phyloP scores from a whole-genome alignment of 1,140 invertebrate species.

The Pararge aegeria region DNA sequence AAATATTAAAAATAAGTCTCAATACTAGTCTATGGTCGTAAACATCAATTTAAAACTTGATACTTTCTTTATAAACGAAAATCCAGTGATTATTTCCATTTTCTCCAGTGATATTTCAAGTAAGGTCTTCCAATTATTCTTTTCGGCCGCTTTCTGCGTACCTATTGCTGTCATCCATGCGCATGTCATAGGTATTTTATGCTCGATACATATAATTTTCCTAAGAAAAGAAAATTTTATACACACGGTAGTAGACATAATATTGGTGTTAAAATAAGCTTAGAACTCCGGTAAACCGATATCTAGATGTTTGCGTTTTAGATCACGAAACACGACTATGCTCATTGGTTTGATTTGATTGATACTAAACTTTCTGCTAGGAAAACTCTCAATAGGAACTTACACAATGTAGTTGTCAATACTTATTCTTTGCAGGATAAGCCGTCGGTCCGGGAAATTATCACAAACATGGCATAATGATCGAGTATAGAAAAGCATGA shows the following conservation, averaged over 20 bases:
- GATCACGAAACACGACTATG: too few relatives aligned
- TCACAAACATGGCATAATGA: too few relatives aligned
- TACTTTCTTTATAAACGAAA: constrained; percentile 28
- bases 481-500: too few relatives aligned
- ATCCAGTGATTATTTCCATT: constrained; percentile 20
- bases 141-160: constrained; percentile 39
- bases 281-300: too few relatives aligned
- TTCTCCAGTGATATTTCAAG: constrained; percentile 28
- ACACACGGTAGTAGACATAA: not conserved
- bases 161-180: constrained; percentile 42
- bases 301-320: too few relatives aligned
- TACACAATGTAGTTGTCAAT: too few relatives aligned
- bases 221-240: constrained; percentile 28
- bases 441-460: too few relatives aligned
- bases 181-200: constrained; percentile 31
- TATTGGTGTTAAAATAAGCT: too few relatives aligned
- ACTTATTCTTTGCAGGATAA: too few relatives aligned
- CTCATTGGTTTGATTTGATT: too few relatives aligned
- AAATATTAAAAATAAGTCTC: not conserved
- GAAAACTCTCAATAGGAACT: too few relatives aligned
- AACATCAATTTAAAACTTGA: constrained; percentile 36
- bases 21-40: constrained; percentile 1
- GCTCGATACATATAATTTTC: constrained; percentile 29
- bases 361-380: too few relatives aligned
- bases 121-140: constrained; percentile 35